Conservation (phyloP, 2,113 vertebrate species). For the Gulo gulo region DNA sequence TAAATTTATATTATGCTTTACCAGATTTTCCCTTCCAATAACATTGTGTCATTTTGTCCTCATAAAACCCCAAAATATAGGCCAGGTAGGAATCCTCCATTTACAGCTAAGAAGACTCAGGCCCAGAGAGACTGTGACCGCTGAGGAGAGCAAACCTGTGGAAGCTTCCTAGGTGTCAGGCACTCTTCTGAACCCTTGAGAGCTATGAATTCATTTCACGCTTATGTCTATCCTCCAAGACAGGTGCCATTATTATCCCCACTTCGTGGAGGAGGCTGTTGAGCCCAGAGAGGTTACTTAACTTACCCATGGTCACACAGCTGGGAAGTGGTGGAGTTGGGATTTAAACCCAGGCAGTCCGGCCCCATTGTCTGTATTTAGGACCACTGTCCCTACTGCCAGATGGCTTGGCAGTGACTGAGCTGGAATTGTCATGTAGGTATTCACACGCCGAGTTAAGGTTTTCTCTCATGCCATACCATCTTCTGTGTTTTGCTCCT, state of each 20-base stretch:
- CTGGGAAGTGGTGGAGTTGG: background rate
- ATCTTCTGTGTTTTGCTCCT: constrained; percentile 49
- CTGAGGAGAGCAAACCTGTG: constrained; percentile 19
- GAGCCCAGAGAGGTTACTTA: constrained; percentile 45
- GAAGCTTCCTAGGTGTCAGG: background rate
- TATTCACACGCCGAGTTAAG: background rate
- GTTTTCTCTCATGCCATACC: background rate
- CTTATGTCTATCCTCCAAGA: background rate
- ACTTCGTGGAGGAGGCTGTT: background rate
- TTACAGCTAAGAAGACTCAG: constrained; percentile 26
- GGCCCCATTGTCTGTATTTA: background rate
- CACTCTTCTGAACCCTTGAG: background rate
- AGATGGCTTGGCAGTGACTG: background rate
- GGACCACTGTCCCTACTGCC: background rate
- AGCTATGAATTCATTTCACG: background rate
- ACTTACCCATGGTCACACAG: constrained; percentile 20
- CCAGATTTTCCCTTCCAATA: constrained; percentile 43
- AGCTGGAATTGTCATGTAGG: background rate
- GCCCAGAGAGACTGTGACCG: background rate
- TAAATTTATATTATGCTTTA: constrained; percentile 37
- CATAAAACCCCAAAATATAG: constrained; percentile 1
- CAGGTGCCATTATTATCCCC: background rate
- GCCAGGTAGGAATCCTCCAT: constrained; percentile 21
- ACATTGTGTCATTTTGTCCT: constrained; percentile 17
- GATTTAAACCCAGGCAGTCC: background rate